phyloP scores from a whole-genome alignment of 2,797 vertebrate genomes.

The Pipistrellus nathusii region DNA sequence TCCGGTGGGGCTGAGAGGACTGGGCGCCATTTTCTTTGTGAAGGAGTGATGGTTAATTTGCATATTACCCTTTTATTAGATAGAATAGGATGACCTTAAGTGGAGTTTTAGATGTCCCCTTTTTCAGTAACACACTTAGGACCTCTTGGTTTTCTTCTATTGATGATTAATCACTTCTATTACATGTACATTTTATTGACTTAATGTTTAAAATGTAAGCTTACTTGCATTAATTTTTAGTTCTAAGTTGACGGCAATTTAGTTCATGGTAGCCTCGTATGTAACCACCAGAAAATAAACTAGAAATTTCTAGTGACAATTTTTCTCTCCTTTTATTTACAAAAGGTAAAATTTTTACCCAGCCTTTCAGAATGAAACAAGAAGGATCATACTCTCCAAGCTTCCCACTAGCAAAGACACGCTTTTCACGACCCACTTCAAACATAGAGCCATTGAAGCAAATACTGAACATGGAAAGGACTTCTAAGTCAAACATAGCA shows the following conservation, averaged over 20 bases:
- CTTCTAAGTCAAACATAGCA: neutral
- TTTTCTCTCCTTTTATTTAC: conserved; percentile 63
- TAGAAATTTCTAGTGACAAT: conserved; percentile 47
- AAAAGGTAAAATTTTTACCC: conserved; percentile 69
- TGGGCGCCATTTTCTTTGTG: no score
- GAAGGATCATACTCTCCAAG: conserved; percentile 39
- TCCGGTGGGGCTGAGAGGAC: no score
- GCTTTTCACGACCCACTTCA: conserved; percentile 56
- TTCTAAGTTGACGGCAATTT: conserved; percentile 36
- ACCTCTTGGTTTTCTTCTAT: conserved; percentile 16
- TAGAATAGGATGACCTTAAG: neutral
- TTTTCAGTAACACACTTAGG: conserved; percentile 5
- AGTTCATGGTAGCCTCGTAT: neutral
- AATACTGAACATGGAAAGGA: conserved; percentile 32
- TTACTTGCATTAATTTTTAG: conserved; percentile 42
- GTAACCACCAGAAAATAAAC: neutral
- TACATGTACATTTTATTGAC: neutral
- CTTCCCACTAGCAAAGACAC: conserved; percentile 52
- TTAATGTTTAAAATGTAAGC: neutral
- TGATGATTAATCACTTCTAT: neutral
- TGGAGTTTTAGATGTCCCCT: neutral
- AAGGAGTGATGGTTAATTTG: no score
- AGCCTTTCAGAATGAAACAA: conserved; percentile 65
- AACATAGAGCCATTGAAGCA: conserved; percentile 55
- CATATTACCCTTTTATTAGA: no score